Evolutionary conservation across 2,888 invertebrate species (phyloP).

Genomic region (Agrotis exclamationis): DNA sequence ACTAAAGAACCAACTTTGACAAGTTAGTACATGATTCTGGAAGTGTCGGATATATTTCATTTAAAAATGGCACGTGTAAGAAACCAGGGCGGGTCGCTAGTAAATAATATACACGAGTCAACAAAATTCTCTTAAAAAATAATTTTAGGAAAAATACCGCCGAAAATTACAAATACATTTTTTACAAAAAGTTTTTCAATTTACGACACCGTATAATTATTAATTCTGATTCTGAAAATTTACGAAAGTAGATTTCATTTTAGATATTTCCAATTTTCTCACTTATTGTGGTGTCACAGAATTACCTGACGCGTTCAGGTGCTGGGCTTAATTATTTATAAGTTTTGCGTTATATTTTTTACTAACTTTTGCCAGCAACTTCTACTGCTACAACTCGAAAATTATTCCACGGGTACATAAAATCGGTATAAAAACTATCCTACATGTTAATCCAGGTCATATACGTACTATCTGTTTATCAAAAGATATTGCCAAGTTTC

Average conservation of each 20-base stretch:
- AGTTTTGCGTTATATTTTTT: not conserved
- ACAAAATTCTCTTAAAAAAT: not conserved
- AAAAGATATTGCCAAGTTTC: too few relatives aligned
- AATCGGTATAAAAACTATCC: too few relatives aligned
- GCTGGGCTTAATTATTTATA: conserved; percentile 3
- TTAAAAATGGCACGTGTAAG: too few relatives aligned
- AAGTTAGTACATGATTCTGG: too few relatives aligned
- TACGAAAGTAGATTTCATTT: conserved; percentile 26
- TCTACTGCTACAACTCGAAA: too few relatives aligned
- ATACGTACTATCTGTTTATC: too few relatives aligned
- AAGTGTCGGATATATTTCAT: too few relatives aligned
- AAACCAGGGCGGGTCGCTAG: too few relatives aligned
- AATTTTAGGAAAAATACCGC: not conserved
- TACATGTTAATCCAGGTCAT: too few relatives aligned
- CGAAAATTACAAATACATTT: not conserved
- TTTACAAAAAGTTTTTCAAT: not conserved
- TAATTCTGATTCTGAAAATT: not conserved
- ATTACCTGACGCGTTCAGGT: conserved; percentile 6
- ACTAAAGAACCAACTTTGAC: too few relatives aligned
- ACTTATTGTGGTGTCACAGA: conserved; percentile 21
- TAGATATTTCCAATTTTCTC: conserved; percentile 10
- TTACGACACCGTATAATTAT: not conserved
- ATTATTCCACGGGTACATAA: too few relatives aligned
- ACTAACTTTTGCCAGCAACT: too few relatives aligned
- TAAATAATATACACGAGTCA: not conserved